Evolutionary conservation across 2,797 vertebrate species (phyloP), one percentile per base, ranked within the genome.

Genomic region (Periophthalmus magnuspinnatus): DNA sequence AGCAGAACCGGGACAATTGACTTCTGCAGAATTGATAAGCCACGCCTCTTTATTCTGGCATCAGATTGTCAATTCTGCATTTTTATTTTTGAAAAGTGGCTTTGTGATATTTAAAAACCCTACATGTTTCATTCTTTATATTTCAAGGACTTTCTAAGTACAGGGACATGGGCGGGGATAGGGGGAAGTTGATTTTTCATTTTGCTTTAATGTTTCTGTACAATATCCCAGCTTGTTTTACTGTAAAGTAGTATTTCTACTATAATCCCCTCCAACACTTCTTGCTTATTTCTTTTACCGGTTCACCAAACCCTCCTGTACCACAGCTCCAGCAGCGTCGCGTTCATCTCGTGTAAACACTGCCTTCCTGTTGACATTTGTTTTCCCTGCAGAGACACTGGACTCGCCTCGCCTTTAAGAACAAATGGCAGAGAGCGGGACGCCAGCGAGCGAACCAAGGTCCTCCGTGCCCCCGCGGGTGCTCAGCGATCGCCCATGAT

Each of bases 391-490:
- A 71, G 84, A 80, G 75, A 89, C 87, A 84, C 79, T 77, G 81
- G 88, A 85, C 76, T 41, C 71, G 59, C 73, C 56, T 80, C 54
- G 71, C 68, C 74, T 87, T 78, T 76, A 74, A 83, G 83, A 88
- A 88, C 80, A 91, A 92, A 91, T 84, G 85, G 87, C 80, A 78
- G 79, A 19, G 70, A 74, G 72, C 70, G 68, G 80, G 72, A 73
- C 2, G 36, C 13, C 13, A 36, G 73, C 69, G 69, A 17, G 17
- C 80, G 11, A 74, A 83, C 87, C 91, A 91, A 91, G 92, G 90
- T 93, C 91, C 80, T 90, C 84, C 79, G 78, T 83, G 86, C 89
- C 85, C 84, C 87, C 54, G 75, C 82, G 86, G 88, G 83, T 80
- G 85, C 83, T 81, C 76, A 6, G 84, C 77, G 87, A 88, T 86